Evolutionary conservation across 2,888 invertebrate species (phyloP).

Genomic region (Tanypteryx hageni): DNA sequence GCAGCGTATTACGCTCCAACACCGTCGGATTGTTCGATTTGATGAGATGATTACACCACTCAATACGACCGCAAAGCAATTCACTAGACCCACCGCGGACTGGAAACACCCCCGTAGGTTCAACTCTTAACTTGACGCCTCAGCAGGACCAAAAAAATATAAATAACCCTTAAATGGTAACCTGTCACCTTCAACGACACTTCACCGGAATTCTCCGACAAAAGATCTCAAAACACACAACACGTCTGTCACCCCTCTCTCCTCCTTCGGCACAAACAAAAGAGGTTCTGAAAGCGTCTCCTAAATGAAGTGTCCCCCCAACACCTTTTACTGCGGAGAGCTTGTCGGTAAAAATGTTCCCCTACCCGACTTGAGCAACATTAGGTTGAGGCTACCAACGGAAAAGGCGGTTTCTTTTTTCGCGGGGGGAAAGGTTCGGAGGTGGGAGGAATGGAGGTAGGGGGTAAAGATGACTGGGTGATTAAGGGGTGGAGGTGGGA

Average conservation of each 20-base stretch:
- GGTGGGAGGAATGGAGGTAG: background rate
- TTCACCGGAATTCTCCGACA: background rate
- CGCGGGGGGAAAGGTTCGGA: background rate
- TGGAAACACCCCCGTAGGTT: background rate
- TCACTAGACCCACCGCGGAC: background rate
- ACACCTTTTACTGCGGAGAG: background rate
- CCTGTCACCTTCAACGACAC: background rate
- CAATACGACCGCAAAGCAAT: background rate
- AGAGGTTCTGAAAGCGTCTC: background rate
- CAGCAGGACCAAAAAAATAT: background rate
- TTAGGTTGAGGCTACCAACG: background rate
- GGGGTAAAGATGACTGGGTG: background rate
- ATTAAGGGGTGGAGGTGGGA: background rate
- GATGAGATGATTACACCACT: background rate
- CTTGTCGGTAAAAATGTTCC: background rate
- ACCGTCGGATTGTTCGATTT: background rate
- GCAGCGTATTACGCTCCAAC: no score
- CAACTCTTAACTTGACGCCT: background rate
- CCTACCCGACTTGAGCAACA: no score
- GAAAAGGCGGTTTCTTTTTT: background rate
- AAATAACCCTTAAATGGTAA: background rate
- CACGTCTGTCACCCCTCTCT: background rate
- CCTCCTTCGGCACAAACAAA: background rate
- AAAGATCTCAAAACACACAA: background rate
- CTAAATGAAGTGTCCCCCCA: background rate